Conservation (phyloP, 2,797 vertebrate species). For the Pelodytes ibericus region DNA sequence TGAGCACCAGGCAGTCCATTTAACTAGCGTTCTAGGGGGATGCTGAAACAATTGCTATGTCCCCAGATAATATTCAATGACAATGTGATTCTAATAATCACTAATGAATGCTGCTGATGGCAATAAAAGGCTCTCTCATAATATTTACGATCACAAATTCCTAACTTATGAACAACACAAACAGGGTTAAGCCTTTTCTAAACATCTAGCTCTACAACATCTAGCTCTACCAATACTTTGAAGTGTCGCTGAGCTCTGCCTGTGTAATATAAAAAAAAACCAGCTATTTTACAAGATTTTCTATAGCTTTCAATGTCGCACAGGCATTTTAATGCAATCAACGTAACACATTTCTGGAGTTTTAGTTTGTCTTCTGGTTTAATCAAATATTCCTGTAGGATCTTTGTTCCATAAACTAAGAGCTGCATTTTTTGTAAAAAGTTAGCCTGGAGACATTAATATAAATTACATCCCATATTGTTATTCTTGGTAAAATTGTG, state of each 20-base stretch:
- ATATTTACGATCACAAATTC: neutral
- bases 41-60: too few relatives aligned
- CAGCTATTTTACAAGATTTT: neutral
- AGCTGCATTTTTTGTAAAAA: neutral
- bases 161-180: neutral
- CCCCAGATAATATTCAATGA: neutral
- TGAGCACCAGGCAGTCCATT: too few relatives aligned
- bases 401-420: neutral
- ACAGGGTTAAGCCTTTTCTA: neutral
- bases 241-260: neutral
- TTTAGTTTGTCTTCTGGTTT: neutral
- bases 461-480: neutral
- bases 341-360: neutral
- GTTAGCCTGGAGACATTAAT: neutral
- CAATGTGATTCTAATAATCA: neutral
- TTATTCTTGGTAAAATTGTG: neutral
- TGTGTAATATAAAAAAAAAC: neutral
- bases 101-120: neutral
- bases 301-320: neutral
- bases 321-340: neutral
- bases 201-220: too few relatives aligned
- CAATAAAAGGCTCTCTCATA: neutral
- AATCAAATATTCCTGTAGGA: neutral
- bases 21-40: too few relatives aligned
- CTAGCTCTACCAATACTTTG: neutral